phyloP scores from a whole-genome alignment of 2,113 vertebrate genomes.

The Serilophus lunatus region DNA sequence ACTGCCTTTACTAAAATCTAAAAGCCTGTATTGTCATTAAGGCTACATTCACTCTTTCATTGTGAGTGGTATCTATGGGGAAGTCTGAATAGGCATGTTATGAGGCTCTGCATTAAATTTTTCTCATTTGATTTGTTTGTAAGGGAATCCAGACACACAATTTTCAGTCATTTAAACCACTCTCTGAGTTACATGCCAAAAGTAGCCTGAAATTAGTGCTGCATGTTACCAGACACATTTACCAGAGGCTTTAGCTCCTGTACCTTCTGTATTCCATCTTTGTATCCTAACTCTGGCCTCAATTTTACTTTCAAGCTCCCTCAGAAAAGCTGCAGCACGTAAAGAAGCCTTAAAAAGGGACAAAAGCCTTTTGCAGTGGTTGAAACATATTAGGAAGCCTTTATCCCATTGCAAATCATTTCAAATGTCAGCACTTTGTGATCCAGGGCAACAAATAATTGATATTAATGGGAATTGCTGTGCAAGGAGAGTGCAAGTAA shows the following conservation, averaged over 20 bases:
- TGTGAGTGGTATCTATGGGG: not conserved
- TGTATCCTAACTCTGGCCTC: not conserved
- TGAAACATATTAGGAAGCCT: not conserved
- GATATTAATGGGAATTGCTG: not conserved
- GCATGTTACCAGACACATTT: not conserved
- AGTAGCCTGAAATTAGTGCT: not conserved
- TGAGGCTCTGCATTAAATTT: not conserved
- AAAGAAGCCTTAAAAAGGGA: not conserved
- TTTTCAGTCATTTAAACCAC: not conserved
- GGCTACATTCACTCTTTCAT: not conserved
- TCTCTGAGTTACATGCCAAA: not conserved
- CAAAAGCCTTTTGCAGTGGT: not conserved
- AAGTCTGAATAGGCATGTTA: not conserved
- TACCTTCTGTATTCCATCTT: not conserved
- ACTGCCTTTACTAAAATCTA: not conserved
- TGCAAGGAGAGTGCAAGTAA: not conserved
- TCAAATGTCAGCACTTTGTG: not conserved
- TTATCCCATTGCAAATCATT: not conserved
- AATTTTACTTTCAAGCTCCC: not conserved
- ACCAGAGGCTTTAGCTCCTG: not conserved
- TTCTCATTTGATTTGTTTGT: not conserved
- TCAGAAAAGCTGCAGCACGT: not conserved
- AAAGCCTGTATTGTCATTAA: not conserved
- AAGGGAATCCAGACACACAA: not conserved
- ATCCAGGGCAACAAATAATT: conserved; percentile 29